Evolutionary conservation across 2,797 vertebrate species (phyloP).

Genomic region (Crenuchus spilurus): DNA sequence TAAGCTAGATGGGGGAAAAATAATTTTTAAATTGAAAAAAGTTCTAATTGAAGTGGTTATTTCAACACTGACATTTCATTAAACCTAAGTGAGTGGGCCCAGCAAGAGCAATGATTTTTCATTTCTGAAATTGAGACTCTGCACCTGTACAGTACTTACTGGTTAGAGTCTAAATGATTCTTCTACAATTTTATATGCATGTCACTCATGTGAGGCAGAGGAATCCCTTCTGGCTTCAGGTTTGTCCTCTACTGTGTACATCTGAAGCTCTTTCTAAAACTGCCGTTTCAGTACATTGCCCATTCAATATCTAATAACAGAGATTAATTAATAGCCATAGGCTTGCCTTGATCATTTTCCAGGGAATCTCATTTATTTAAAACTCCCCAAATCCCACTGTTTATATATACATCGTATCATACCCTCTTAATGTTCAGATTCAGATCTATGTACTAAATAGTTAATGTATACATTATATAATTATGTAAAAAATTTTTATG

Average conservation of each 20-base stretch:
- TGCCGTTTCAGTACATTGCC: background rate
- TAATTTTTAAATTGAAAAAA: slow-evolving; percentile 26
- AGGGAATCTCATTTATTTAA: slow-evolving; percentile 12
- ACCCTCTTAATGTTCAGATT: background rate
- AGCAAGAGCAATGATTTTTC: background rate
- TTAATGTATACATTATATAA: background rate
- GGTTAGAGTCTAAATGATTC: background rate
- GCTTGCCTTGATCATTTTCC: background rate
- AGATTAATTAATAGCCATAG: background rate
- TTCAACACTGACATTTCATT: slow-evolving; percentile 7
- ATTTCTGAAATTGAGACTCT: slow-evolving; percentile 10
- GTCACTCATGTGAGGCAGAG: background rate
- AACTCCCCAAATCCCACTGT: background rate
- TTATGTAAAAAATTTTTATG: background rate
- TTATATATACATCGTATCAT: background rate
- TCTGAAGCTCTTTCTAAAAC: background rate
- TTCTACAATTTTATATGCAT: slow-evolving; percentile 1
- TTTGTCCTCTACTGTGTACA: background rate
- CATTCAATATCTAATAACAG: background rate
- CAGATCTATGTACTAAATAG: background rate
- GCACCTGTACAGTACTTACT: background rate
- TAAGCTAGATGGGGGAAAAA: slow-evolving; percentile 2
- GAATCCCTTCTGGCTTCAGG: background rate
- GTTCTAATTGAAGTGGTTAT: slow-evolving; percentile 3
- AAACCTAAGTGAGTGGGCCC: background rate